Percentiles rank a stretch among this genome's conserved stretches.
phyloP scores from a whole-genome alignment of 2,888 invertebrate species.

The Drosophila borealis region DNA sequence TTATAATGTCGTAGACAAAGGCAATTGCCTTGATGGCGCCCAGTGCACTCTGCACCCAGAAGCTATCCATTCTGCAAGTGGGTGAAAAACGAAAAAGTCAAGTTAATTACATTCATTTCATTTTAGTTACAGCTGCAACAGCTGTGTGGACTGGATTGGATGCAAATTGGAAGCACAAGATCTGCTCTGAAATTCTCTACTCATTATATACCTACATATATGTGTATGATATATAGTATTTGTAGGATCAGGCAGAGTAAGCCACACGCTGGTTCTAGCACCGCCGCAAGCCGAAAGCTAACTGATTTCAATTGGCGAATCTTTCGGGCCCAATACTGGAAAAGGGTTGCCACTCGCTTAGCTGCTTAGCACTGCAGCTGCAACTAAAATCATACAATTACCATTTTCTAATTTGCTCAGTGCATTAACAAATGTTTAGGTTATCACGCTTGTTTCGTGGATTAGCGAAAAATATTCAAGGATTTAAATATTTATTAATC shows the following conservation, averaged over 20 bases:
- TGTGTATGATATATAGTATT: neutral
- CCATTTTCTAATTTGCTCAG: neutral
- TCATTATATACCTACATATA: neutral
- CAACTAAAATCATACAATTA: slow-evolving; percentile 8
- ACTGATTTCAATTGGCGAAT: slow-evolving; percentile 66
- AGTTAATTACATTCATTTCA: slow-evolving; percentile 12
- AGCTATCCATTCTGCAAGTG: slow-evolving; percentile 87
- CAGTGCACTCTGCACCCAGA: slow-evolving; percentile 90
- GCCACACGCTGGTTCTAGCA: slow-evolving; percentile 44
- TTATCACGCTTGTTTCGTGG: too few relatives aligned
- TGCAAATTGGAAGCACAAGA: slow-evolving; percentile 13
- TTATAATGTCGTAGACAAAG: slow-evolving; percentile 95
- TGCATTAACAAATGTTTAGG: too few relatives aligned
- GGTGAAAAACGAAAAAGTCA: slow-evolving; percentile 12
- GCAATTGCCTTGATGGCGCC: slow-evolving; percentile 92
- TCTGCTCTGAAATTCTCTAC: neutral
- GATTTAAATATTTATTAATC: slow-evolving; percentile 66
- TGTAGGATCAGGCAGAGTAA: slow-evolving; percentile 14
- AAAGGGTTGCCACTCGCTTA: slow-evolving; percentile 45
- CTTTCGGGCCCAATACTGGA: slow-evolving; percentile 45
- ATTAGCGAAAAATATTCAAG: slow-evolving; percentile 27
- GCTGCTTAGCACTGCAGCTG: slow-evolving; percentile 29
- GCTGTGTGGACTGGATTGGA: neutral
- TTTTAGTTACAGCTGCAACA: slow-evolving; percentile 22
- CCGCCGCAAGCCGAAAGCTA: slow-evolving; percentile 54